These are phyloP conservation scores for Drosophila lini DNA, from an alignment of 1,140 invertebrate species.

Conservation along the genomic window DNA sequence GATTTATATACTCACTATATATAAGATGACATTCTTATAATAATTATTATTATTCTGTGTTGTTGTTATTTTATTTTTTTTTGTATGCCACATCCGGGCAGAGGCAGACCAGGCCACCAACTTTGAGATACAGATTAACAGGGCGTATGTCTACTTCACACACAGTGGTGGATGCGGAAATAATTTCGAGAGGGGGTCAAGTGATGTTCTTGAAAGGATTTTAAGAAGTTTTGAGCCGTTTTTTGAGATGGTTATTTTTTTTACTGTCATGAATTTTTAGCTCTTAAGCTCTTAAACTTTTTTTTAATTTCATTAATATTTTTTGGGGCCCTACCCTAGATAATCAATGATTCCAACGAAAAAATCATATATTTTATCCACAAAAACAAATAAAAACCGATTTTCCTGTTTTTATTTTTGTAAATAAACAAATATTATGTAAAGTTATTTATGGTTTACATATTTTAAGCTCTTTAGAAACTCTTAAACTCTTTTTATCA, in stretches of 20 bases:
- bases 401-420: no score
- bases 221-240: background rate
- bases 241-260: background rate
- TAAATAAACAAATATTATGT: no score
- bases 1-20: conserved; percentile 58
- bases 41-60: conserved; percentile 25
- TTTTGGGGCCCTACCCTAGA: no score
- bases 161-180: background rate
- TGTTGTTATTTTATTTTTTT: conserved; percentile 34
- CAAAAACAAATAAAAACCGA: no score
- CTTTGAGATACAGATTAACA: conserved; percentile 66
- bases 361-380: no score
- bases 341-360: no score
- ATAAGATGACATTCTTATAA: conserved; percentile 49
- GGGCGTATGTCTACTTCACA: conserved; percentile 8
- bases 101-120: conserved; percentile 57
- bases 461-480: no score
- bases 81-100: conserved; percentile 75
- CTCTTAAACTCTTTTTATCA: no score
- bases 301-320: no score
- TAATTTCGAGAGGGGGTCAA: background rate
- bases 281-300: background rate
- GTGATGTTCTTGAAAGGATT: background rate
- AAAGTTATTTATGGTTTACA: no score
- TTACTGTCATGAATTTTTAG: background rate